phyloP scores from a whole-genome alignment of 2,888 invertebrate species.

The Apeira syringaria region DNA sequence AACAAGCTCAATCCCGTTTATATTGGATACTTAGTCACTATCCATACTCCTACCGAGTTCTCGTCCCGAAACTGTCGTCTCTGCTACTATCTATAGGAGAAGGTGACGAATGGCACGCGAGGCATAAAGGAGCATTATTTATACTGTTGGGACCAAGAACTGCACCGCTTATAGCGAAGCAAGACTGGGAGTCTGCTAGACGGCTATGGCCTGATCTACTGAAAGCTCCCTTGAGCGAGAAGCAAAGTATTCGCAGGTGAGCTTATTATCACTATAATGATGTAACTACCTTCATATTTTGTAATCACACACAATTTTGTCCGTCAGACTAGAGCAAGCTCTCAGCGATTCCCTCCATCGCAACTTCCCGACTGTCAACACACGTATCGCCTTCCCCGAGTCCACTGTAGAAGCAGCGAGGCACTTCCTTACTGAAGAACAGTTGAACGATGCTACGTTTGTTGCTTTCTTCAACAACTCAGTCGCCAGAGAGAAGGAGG shows the following conservation, averaged over 20 bases:
- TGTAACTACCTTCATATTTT: too few relatives aligned
- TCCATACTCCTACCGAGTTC: slow-evolving; percentile 87
- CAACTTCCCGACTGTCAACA: slow-evolving; percentile 85
- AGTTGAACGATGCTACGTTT: slow-evolving; percentile 51
- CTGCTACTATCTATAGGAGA: slow-evolving; percentile 64
- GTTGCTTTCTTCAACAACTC: slow-evolving; percentile 45
- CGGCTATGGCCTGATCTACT: slow-evolving; percentile 92
- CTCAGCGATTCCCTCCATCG: slow-evolving; percentile 82
- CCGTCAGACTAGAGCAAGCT: slow-evolving; percentile 79
- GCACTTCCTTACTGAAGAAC: slow-evolving; percentile 63
- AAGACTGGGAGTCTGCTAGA: slow-evolving; percentile 89
- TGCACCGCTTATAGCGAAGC: slow-evolving; percentile 86
- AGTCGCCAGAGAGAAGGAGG: slow-evolving; percentile 54
- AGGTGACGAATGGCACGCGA: slow-evolving; percentile 77
- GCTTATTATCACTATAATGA: too few relatives aligned
- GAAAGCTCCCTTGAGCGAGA: slow-evolving; percentile 92
- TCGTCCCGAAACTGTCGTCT: slow-evolving; percentile 85
- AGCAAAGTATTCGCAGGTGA: slow-evolving; percentile 88
- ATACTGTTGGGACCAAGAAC: slow-evolving; percentile 87
- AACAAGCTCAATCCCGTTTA: slow-evolving; percentile 86
- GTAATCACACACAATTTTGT: background rate
- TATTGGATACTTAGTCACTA: slow-evolving; percentile 85
- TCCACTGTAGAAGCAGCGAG: slow-evolving; percentile 75
- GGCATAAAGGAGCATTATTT: slow-evolving; percentile 88
- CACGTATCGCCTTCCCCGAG: slow-evolving; percentile 81